Conservation (phyloP, 2,797 vertebrate genomes). For the Pitangus sulphuratus region DNA sequence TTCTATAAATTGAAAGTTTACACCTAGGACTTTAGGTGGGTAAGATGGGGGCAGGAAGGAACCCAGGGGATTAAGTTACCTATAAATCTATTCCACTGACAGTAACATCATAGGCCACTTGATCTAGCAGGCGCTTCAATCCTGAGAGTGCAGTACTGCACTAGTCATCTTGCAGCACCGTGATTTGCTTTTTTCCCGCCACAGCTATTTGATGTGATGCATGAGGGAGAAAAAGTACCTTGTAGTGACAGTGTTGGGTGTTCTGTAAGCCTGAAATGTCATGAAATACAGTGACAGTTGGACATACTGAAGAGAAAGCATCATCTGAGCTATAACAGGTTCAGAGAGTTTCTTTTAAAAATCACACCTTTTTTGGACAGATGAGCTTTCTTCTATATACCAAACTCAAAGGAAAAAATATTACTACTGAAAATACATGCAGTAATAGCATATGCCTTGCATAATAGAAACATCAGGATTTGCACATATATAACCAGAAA, state of each 20-base stretch:
- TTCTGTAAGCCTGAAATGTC: not conserved
- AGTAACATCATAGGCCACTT: not conserved
- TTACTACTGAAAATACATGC: not conserved
- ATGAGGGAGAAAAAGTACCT: not conserved
- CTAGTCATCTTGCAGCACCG: accelerated
- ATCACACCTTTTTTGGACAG: not conserved
- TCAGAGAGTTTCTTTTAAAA: not conserved
- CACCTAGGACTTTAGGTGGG: not conserved
- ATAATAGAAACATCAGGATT: not conserved
- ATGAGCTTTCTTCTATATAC: not conserved
- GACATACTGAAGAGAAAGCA: not conserved
- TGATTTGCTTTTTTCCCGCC: not conserved
- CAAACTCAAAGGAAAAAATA: not conserved
- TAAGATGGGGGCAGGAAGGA: not conserved
- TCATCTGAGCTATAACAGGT: not conserved
- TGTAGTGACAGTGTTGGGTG: not conserved
- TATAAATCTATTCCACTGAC: not conserved
- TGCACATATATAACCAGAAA: not conserved
- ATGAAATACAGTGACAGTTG: not conserved
- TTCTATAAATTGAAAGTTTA: not conserved
- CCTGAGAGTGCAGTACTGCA: not conserved
- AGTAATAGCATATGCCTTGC: not conserved
- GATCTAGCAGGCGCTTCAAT: not conserved
- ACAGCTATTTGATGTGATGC: not conserved
- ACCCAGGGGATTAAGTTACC: not conserved